Percentiles rank a stretch among this genome's conserved stretches.
phyloP scores from a whole-genome alignment of 64 coral and sea anemone species.

The Stichodactyla mertensii region DNA sequence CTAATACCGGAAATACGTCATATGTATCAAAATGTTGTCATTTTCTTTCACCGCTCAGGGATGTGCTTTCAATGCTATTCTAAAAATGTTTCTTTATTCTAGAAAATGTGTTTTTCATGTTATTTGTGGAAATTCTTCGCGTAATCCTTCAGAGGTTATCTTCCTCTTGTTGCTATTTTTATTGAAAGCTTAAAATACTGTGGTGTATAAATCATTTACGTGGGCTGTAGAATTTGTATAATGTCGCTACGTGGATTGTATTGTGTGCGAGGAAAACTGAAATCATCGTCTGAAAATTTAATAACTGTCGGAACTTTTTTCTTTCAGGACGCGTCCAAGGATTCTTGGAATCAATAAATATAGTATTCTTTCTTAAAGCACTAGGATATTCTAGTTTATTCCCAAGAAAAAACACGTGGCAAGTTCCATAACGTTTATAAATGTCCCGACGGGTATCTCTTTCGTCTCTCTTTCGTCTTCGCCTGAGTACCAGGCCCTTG shows the following conservation, averaged over 20 bases:
- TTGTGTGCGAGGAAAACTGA: neutral
- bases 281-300: neutral
- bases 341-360: neutral
- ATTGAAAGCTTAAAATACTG: neutral
- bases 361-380: too few species aligned
- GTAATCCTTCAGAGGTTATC: neutral
- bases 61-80: neutral
- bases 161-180: constrained; percentile 12
- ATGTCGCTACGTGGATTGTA: neutral
- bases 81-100: constrained; percentile 1
- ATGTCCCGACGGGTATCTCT: too few species aligned
- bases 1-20: constrained; percentile 20
- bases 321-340: neutral
- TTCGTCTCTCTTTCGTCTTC: too few species aligned
- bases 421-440: too few species aligned
- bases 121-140: constrained; percentile 23
- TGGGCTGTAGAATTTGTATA: constrained; percentile 9
- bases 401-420: too few species aligned
- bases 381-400: too few species aligned
- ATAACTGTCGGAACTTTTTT: neutral
- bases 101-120: neutral
- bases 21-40: neutral
- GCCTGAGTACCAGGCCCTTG: too few species aligned
- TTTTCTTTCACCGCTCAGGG: constrained; percentile 4
- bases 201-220: neutral